Base-by-base conservation (phyloP, 92 coral and sea anemone species). In the Phenganax stokvisi region DNA sequence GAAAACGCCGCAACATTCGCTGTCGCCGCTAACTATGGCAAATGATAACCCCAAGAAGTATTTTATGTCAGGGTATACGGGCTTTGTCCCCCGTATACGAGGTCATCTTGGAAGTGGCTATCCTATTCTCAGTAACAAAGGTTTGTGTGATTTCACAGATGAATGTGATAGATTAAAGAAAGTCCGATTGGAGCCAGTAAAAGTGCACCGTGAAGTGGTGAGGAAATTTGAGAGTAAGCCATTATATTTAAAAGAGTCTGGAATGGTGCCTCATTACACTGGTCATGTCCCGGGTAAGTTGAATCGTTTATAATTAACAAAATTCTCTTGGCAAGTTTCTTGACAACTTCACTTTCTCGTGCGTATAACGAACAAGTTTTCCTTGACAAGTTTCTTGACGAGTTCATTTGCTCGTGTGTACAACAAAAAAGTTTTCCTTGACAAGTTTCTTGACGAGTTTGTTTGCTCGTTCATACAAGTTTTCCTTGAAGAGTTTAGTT, bases 241-340 rank as follows among this genome's bases (percentile, higher is more conserved):
- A 54, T 84, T 93, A 57, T 91, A 93, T 79, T 56, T 86, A 1
- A 87, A 88, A 64, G 91, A 74, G 25, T 77, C 88, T 6, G 98
- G 98, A 1, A 87, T 92, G 77, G 98, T 93, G 30, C 98, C 98
- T 12, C 98, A 93, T 78, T 93, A 90, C 85, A 93, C 98, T 15
- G 98, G 98, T 4, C 98, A 93, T 65, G 97, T 93, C n/a, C 98
- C 98, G 64, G 98, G 98, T 93, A 87, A 77, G 89, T 51, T 52
- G n/a, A 28, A 13, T 15, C 67, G n/a, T 17, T 61, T 61, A 61
- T 37, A 37, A 37, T 2, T 37, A 37, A 37, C 47, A 0, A 37
- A 5, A 1, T 37, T 37, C 5, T 0, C 47, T 37, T 37, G 47
- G 47, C 47, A 37, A 37, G 47, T 37, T 37, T 37, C 47, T 37